phyloP scores from a whole-genome alignment of 1,140 invertebrate species.

The Octopus sinensis region DNA sequence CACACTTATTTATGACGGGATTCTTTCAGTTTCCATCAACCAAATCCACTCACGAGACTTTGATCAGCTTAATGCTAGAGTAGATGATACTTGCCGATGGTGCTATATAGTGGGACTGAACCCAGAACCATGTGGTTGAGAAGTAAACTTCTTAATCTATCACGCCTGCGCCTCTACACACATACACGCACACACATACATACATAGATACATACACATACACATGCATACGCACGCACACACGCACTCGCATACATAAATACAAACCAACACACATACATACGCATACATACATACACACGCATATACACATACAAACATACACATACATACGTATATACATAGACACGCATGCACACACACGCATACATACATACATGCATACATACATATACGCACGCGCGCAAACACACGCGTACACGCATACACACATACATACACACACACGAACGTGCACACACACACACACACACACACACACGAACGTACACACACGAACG shows the following conservation, averaged over 20 bases:
- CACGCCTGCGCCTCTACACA: neutral
- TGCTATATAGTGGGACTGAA: no score
- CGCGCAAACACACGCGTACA: neutral
- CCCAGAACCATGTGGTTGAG: no score
- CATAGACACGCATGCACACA: neutral
- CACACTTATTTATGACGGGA: no score
- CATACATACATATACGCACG: neutral
- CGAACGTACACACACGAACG: neutral
- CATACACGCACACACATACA: neutral
- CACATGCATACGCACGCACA: neutral
- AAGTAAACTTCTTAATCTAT: no score
- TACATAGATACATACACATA: no score
- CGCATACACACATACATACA: neutral
- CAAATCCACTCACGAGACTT: no score
- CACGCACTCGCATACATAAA: neutral
- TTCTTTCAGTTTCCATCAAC: no score
- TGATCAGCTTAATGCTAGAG: no score
- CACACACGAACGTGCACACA: neutral
- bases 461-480: neutral
- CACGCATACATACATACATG: neutral
- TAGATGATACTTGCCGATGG: no score
- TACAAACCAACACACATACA: neutral
- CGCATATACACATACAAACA: neutral
- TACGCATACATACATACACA: neutral
- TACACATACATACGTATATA: neutral